Base-by-base conservation (phyloP, 37 sponge, comb jelly and placozoan species). In the Agelas oroides region DNA sequence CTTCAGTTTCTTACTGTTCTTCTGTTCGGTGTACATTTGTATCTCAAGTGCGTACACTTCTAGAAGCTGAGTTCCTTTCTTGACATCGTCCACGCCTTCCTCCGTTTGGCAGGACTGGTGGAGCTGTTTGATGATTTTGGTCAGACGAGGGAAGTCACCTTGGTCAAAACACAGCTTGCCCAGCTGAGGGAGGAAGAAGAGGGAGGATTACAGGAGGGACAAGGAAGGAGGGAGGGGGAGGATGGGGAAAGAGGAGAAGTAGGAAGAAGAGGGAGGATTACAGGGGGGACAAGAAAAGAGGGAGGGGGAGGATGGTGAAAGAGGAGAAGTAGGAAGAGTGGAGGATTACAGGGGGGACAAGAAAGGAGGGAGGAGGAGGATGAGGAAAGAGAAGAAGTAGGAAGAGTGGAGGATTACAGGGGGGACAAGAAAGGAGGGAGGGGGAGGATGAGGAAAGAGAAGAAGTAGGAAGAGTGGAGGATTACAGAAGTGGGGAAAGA, bases 1-100 rank as follows among this genome's bases (percentile, higher is more conserved):
- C 88, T 98, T 98, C 21, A 98, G 88, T 76, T 94, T 96, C 84
- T 98, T 96, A 80, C 92, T 94, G 62, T 98, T 94, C 85, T 98
- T 98, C 93, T 98, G 99, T 37, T 89, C 97, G 0, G 99, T 98
- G 85, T 94, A 98, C 99, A 98, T 98, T 78, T 98, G 99, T 63
- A 98, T 98, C 78, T 98, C 99, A 24, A 98, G 89, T 15, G 99
- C 99, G 73, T 98, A 98, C 72, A 91, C 91, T 72, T 98, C 99
- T 59, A 98, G 83, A 37, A 98, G 81, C 68, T 96, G 96, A 0
- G 99, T 98, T 13, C 99, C 99, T 71, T 96, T 96, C 82, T 93
- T 93, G 52, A 96, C 59, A 60, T 96, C 96, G 24, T 96, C 94
- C 34, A 65, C 74, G 0, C 97, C 97, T 0, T 77, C 90, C 58